phyloP scores from a whole-genome alignment of 2,797 vertebrate genomes.

The Meda fulgida region DNA sequence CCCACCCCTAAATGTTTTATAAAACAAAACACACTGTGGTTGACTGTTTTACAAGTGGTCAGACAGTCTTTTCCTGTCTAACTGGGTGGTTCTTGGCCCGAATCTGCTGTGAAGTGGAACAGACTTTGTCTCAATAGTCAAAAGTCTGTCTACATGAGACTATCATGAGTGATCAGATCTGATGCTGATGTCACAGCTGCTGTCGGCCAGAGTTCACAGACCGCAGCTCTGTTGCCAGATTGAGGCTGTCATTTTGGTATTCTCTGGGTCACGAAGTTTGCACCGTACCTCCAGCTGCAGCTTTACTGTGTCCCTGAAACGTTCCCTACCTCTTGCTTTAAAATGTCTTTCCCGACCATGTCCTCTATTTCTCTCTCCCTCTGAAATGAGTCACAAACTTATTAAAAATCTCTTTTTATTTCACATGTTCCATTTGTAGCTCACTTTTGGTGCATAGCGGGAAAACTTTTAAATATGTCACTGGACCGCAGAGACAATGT shows the following conservation, averaged over 20 bases:
- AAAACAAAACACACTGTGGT: conserved; percentile 18
- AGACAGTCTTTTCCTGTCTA: background rate
- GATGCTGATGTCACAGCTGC: conserved; percentile 29
- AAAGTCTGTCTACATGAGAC: background rate
- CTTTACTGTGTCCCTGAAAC: conserved; percentile 2
- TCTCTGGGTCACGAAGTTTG: background rate
- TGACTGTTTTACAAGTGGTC: background rate
- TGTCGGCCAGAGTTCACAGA: conserved; percentile 28
- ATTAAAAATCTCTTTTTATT: conserved; percentile 1
- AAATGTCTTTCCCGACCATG: background rate
- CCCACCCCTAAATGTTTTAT: conserved; percentile 10
- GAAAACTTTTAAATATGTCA: background rate
- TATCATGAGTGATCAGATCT: conserved; percentile 44
- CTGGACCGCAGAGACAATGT: conserved; percentile 32
- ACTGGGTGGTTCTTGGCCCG: background rate
- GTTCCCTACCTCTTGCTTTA: background rate
- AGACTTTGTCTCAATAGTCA: background rate
- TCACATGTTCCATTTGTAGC: conserved; percentile 10
- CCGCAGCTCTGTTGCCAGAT: conserved; percentile 26
- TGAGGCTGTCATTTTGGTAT: conserved; percentile 4
- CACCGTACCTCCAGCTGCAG: background rate
- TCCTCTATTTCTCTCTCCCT: background rate
- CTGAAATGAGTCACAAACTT: conserved; percentile 15
- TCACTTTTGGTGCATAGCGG: conserved; percentile 20
- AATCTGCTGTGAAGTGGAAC: conserved; percentile 9